A percentile compares a stretch with the other conserved stretches of the same genome.
Evolutionary conservation across 1,140 invertebrate species (phyloP).

Genomic region (Acromyrmex heyeri): DNA sequence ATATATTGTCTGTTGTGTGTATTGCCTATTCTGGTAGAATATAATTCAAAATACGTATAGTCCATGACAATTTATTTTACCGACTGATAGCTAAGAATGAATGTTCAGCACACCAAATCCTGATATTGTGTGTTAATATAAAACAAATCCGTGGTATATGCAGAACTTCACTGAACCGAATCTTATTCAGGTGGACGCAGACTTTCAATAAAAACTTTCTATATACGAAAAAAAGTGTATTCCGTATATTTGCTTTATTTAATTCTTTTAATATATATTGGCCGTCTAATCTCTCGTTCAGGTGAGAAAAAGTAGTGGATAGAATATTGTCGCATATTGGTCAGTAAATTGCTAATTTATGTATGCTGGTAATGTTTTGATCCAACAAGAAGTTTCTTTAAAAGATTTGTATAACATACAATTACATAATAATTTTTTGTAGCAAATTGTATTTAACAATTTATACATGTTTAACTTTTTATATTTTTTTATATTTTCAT

Average conservation of each 20-base stretch:
- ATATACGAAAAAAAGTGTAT: slow-evolving; percentile 35
- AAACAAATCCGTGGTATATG: slow-evolving; percentile 57
- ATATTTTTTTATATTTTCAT: not conserved
- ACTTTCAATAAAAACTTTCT: slow-evolving; percentile 43
- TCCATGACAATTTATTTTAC: slow-evolving; percentile 63
- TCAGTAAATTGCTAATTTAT: slow-evolving; percentile 25
- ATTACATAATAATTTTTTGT: not conserved
- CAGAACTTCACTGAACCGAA: slow-evolving; percentile 48
- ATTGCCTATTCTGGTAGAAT: slow-evolving; percentile 55
- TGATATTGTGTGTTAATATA: slow-evolving; percentile 62
- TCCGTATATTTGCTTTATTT: slow-evolving; percentile 38
- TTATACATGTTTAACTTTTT: not conserved
- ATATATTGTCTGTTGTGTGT: slow-evolving; percentile 12
- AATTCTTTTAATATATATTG: slow-evolving; percentile 47
- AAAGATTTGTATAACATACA: not conserved
- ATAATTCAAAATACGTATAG: slow-evolving; percentile 65
- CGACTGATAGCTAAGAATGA: slow-evolving; percentile 58
- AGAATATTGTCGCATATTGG: not conserved
- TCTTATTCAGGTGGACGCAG: slow-evolving; percentile 52
- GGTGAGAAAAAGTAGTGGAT: not conserved
- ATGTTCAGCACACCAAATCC: slow-evolving; percentile 62
- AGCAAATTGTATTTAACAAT: not conserved
- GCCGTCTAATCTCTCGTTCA: slow-evolving; percentile 40
- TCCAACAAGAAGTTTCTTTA: not conserved
- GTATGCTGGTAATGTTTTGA: not conserved